These are phyloP conservation scores for Drosophila busckii DNA, from an alignment of 1,140 invertebrate species.

Conservation along the genomic window DNA sequence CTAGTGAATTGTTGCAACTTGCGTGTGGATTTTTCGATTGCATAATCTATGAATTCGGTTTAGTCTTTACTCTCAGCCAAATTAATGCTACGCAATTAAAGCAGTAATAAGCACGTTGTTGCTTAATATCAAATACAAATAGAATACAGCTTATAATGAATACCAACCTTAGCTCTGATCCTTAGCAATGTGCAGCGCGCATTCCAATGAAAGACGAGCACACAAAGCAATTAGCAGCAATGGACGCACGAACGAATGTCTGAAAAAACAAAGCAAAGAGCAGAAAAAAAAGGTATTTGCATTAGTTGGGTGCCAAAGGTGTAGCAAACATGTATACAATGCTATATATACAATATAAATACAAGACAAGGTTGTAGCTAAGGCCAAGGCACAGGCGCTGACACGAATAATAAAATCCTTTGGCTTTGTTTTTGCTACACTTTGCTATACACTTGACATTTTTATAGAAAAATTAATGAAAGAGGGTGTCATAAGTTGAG, in stretches of 20 bases:
- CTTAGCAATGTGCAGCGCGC: constrained; percentile 32
- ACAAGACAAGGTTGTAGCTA: background rate
- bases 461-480: background rate
- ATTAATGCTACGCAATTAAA: constrained; percentile 33
- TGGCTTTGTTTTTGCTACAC: background rate
- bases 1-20: constrained; percentile 42
- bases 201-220: constrained; percentile 18
- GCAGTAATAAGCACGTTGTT: constrained; percentile 23
- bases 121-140: constrained; percentile 26
- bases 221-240: constrained; percentile 68
- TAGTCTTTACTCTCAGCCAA: no score
- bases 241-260: constrained; percentile 54
- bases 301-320: constrained; percentile 42
- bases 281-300: constrained; percentile 58
- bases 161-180: constrained; percentile 32
- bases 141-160: constrained; percentile 43
- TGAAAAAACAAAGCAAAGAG: constrained; percentile 18
- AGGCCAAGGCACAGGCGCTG: constrained; percentile 10
- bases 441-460: background rate
- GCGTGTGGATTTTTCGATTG: constrained; percentile 7
- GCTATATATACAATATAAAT: constrained; percentile 6
- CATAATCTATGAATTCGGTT: constrained; percentile 17
- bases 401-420: background rate
- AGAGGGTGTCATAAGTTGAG: no score
- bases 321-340: constrained; percentile 35